These are phyloP conservation scores for Melieria crassipennis DNA, from an alignment of 2,888 invertebrate species.

Conservation along the genomic window DNA sequence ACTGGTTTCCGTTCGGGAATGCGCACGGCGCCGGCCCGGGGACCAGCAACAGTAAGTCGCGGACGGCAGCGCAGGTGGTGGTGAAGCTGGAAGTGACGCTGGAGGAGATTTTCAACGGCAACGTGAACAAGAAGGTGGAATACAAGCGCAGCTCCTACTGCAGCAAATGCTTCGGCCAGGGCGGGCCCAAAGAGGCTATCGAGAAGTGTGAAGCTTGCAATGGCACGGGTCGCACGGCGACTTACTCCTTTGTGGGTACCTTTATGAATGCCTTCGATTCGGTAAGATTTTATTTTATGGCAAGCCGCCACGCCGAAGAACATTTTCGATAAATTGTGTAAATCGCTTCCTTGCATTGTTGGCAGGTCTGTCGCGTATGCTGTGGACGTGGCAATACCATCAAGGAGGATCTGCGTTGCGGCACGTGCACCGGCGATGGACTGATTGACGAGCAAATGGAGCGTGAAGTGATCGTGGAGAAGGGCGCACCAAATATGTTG, in stretches of 20 bases:
- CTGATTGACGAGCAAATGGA: slow-evolving; percentile 84
- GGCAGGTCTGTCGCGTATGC: slow-evolving; percentile 70
- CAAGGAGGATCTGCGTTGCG: slow-evolving; percentile 84
- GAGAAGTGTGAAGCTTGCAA: slow-evolving; percentile 53
- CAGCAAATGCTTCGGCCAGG: slow-evolving; percentile 57
- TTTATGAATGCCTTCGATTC: slow-evolving; percentile 59
- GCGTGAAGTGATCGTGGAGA: slow-evolving; percentile 87
- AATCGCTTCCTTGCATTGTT: slow-evolving; percentile 7
- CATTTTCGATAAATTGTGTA: background rate
- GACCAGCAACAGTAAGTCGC: slow-evolving; percentile 69
- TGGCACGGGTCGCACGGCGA: slow-evolving; percentile 61
- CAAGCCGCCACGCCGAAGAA: slow-evolving; percentile 1
- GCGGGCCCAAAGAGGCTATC: slow-evolving; percentile 52
- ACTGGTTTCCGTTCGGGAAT: slow-evolving; percentile 73
- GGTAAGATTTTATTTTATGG: slow-evolving; percentile 68
- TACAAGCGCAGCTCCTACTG: slow-evolving; percentile 59
- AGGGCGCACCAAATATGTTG: slow-evolving; percentile 87
- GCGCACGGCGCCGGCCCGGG: slow-evolving; percentile 67
- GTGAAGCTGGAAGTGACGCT: slow-evolving; percentile 86
- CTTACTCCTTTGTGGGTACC: slow-evolving; percentile 60
- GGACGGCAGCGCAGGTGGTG: slow-evolving; percentile 75
- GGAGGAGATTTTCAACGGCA: slow-evolving; percentile 92
- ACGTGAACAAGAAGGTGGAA: slow-evolving; percentile 70
- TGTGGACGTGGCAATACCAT: slow-evolving; percentile 78
- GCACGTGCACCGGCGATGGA: slow-evolving; percentile 84